A percentile compares a stretch with the other conserved stretches of the same genome.
Evolutionary conservation across 37 sponge, comb jelly and placozoan species (phyloP).

Genomic region (Lycopodina hypogea): DNA sequence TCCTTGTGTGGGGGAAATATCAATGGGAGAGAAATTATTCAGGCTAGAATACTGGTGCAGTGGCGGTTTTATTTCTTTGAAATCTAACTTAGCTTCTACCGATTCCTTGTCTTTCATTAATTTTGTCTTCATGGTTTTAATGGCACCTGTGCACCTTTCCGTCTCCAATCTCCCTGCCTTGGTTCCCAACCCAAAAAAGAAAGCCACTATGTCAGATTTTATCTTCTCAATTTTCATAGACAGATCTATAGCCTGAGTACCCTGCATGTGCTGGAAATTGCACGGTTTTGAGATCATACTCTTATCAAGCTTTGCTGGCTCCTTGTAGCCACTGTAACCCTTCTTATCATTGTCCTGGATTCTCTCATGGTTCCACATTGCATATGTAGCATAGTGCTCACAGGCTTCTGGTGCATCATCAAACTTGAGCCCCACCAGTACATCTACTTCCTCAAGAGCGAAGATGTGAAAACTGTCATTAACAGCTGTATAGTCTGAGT

Average conservation of each 20-base stretch:
- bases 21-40: not conserved
- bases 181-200: too few relatives aligned
- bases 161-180: too few relatives aligned
- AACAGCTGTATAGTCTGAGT: slow-evolving; percentile 60
- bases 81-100: slow-evolving; percentile 6
- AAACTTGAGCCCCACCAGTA: slow-evolving; percentile 58
- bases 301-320: slow-evolving; percentile 23
- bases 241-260: slow-evolving; percentile 71
- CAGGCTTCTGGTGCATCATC: slow-evolving; percentile 17
- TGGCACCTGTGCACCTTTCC: not conserved
- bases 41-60: not conserved
- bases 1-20: not conserved
- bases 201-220: slow-evolving; percentile 45
- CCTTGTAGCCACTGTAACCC: not conserved
- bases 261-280: slow-evolving; percentile 80
- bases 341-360: slow-evolving; percentile 37
- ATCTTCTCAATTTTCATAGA: slow-evolving; percentile 68
- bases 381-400: slow-evolving; percentile 38
- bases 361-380: slow-evolving; percentile 57
- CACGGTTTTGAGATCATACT: slow-evolving; percentile 78
- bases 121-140: not conserved
- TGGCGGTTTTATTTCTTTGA: slow-evolving; percentile 37
- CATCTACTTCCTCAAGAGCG: slow-evolving; percentile 43
- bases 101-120: slow-evolving; percentile 34
- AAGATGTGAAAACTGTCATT: slow-evolving; percentile 72